Percentiles rank a stretch among this genome's conserved stretches.
phyloP scores from a whole-genome alignment of 92 coral and sea anemone species.

The Plumapathes pennacea region DNA sequence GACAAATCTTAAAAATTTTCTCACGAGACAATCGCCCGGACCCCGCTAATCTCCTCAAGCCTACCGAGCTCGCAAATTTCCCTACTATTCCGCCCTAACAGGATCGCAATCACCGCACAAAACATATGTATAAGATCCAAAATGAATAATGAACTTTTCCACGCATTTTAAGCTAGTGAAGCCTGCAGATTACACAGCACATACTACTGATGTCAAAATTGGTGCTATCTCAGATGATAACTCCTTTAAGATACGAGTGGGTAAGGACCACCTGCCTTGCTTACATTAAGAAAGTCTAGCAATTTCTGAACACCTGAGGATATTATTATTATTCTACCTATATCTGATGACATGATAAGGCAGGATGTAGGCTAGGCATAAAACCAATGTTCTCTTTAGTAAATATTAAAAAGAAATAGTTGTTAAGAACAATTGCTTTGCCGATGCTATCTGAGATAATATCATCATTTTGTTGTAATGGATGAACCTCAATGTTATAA shows the following conservation, averaged over 20 bases:
- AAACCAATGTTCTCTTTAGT: not conserved
- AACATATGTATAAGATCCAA: too few species aligned
- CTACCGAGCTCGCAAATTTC: too few species aligned
- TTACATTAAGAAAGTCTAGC: constrained; percentile 27
- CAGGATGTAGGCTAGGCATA: constrained; percentile 3
- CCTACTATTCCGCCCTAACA: too few species aligned
- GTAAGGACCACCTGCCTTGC: constrained; percentile 32
- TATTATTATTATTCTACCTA: constrained; percentile 12
- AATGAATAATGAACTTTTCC: too few species aligned
- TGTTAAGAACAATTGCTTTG: not conserved
- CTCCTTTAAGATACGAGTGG: constrained; percentile 23
- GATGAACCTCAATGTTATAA: not conserved
- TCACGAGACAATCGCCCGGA: too few species aligned
- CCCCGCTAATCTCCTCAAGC: too few species aligned
- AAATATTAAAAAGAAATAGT: constrained; percentile 6
- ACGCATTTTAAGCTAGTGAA: too few species aligned
- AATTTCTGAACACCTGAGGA: constrained; percentile 34
- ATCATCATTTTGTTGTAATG: constrained; percentile 5
- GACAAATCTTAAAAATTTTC: too few species aligned
- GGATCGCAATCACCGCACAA: too few species aligned
- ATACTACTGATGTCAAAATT: too few species aligned
- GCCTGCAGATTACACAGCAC: too few species aligned
- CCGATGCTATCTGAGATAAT: constrained; percentile 7
- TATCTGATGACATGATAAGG: not conserved
- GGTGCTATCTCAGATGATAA: constrained; percentile 3